Evolutionary conservation across 2,113 vertebrate genomes (phyloP).

Genomic region (Barnardius zonarius): DNA sequence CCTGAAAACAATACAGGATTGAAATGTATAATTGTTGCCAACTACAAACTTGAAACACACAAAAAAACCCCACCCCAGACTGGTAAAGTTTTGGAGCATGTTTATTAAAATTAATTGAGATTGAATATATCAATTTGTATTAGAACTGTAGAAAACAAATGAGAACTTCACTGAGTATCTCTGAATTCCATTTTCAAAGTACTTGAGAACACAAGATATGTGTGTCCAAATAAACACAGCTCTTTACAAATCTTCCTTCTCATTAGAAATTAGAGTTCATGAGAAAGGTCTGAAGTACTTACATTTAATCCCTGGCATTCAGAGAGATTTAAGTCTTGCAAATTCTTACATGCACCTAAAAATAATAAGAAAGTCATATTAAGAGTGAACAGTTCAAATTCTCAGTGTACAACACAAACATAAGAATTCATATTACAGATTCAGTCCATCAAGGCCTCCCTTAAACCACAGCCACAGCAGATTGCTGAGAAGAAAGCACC

Average conservation of each 20-base stretch:
- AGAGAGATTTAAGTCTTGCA: conserved; percentile 83
- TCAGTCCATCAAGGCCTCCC: neutral
- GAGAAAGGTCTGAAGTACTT: conserved; percentile 49
- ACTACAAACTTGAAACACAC: neutral
- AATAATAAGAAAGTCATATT: neutral
- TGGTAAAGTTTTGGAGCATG: neutral
- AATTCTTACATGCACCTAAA: conserved; percentile 76
- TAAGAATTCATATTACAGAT: neutral
- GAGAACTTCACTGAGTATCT: neutral
- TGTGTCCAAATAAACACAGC: neutral
- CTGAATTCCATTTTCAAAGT: neutral
- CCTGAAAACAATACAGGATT: neutral
- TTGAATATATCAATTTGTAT: neutral
- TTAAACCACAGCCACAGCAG: neutral
- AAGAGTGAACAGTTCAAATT: neutral
- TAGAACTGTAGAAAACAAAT: neutral
- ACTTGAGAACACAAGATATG: neutral
- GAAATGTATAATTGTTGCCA: conserved; percentile 1
- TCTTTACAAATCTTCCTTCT: neutral
- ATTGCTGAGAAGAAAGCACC: neutral
- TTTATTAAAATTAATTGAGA: neutral
- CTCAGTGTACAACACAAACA: neutral
- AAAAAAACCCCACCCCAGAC: neutral
- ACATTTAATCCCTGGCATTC: conserved; percentile 79
- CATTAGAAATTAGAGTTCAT: neutral